Conservation (phyloP, 2,113 vertebrate genomes). For the Opisthocomus hoazin region DNA sequence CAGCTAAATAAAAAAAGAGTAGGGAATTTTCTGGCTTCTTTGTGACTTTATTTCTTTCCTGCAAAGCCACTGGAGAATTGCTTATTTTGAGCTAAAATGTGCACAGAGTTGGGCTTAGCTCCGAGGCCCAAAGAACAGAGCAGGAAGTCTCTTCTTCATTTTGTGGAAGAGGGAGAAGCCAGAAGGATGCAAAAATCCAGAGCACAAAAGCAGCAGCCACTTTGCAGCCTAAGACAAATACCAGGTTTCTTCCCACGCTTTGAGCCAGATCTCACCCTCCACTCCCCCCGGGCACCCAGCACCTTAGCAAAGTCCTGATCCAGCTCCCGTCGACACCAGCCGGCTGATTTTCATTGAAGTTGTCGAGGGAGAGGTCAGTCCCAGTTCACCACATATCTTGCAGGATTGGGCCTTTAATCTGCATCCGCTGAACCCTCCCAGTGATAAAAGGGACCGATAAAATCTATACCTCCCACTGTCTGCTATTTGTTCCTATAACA, state of each 20-base stretch:
- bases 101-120: background rate
- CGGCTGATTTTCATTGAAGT: background rate
- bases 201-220: background rate
- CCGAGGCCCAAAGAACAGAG: background rate
- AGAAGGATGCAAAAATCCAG: background rate
- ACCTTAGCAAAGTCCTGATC: background rate
- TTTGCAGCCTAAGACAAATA: background rate
- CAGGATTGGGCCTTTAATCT: background rate
- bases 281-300: background rate
- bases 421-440: background rate
- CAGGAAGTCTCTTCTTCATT: background rate
- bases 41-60: background rate
- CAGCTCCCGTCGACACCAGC: accelerated
- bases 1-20: background rate
- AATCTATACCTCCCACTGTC: background rate
- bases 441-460: background rate
- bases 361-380: background rate
- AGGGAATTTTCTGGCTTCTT: background rate
- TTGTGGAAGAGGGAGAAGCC: background rate
- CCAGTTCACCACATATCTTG: background rate
- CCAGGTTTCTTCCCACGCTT: background rate
- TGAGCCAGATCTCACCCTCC: background rate
- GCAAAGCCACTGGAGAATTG: background rate
- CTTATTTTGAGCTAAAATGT: background rate
- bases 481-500: background rate